phyloP scores from a whole-genome alignment of 2,797 vertebrate genomes.

The Rhinophrynus dorsalis region DNA sequence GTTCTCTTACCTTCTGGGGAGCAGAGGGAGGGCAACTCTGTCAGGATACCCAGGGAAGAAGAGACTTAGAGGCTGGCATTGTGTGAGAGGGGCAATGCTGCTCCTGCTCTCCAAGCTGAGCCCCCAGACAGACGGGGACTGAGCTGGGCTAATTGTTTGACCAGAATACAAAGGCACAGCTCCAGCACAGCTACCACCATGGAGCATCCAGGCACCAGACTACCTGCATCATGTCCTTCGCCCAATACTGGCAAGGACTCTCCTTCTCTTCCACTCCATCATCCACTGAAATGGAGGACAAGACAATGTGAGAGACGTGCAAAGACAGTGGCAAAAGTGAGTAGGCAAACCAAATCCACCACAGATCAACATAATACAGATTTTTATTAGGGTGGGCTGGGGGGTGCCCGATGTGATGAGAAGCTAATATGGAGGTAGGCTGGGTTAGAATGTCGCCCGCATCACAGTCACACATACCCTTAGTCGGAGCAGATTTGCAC shows the following conservation, averaged over 20 bases:
- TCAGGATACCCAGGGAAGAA: conserved; percentile 81
- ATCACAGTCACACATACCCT: too few species aligned
- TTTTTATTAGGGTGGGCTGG: too few species aligned
- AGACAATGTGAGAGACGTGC: too few species aligned
- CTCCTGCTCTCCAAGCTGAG: conserved; percentile 60
- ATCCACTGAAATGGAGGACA: conserved; percentile 80
- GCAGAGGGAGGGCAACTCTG: conserved; percentile 86
- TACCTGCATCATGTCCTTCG: conserved; percentile 90
- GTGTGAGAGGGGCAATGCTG: conserved; percentile 71
- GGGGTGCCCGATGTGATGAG: too few species aligned
- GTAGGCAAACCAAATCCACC: too few species aligned
- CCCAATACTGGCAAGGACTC: conserved; percentile 90
- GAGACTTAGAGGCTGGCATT: conserved; percentile 77
- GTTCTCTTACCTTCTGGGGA: conserved; percentile 89
- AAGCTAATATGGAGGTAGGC: too few species aligned
- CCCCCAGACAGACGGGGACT: conserved; percentile 84
- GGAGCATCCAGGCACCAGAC: conserved; percentile 86
- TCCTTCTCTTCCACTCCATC: conserved; percentile 95
- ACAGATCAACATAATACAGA: too few species aligned
- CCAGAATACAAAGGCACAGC: conserved; percentile 86
- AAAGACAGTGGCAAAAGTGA: too few species aligned
- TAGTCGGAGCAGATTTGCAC: too few species aligned
- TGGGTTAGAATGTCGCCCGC: too few species aligned
- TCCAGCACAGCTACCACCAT: conserved; percentile 87
- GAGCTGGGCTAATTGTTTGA: conserved; percentile 87